Evolutionary conservation across 2,888 invertebrate genomes (phyloP), one percentile per base, ranked within the genome.

Genomic region (Drosophila histrio): DNA sequence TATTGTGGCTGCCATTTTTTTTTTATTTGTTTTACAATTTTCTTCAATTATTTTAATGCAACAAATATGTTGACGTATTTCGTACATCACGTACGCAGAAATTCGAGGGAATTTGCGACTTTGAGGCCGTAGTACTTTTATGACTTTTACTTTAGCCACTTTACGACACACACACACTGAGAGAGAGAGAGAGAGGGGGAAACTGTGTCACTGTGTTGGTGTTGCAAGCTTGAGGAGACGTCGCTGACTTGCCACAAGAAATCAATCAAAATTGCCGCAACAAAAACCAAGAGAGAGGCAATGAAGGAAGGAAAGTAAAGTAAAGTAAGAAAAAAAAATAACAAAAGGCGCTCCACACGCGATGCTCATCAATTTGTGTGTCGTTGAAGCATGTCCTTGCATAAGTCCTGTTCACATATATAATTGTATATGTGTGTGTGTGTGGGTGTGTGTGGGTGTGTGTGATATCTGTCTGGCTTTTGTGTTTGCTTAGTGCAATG

Each of bases 301-400:
- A 36, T 13, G 24, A 26, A 22, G 50, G 13, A 11, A n/a, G 15
- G 7, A 13, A 30, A 13, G 30, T 21, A 19, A 28, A 21, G 30
- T 13, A 21, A 39, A 30, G 11, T 22, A 32, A 57, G 47, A 47
- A 19, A 21, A 54, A 60, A 56, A 60, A 62, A 82, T 69, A 82
- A 85, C 72, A 87, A 84, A 81, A 82, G 80, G 72, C 72, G 50
- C 71, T 67, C 69, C 63, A 41, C 82, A 85, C 85, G 82, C 82
- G 87, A 87, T 75, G 86, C 87, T 82, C 82, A 83, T 87, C 87
- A 87, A 83, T 87, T 83, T 76, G 78, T 84, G 75, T 84, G 78
- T 56, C 65, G 56, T 67, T 68, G 65, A 47, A 62, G 67, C 61
- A 64, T 78, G 77, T 85, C 69, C 66, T 79, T 82, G 80, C 58